These are phyloP conservation scores for Chionoecetes opilio DNA, from an alignment of 1,140 invertebrate species.

Conservation along the genomic window DNA sequence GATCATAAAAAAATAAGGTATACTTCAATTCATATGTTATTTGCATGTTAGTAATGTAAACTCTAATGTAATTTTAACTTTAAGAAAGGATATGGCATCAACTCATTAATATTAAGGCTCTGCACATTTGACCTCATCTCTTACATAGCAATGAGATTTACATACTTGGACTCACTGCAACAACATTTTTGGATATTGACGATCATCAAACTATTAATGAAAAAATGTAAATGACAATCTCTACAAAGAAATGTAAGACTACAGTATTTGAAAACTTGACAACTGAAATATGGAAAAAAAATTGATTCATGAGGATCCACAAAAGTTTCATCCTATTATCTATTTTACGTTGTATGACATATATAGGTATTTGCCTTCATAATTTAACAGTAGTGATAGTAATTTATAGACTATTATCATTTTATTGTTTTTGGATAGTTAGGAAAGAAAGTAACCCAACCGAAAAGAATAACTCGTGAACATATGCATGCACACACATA, in stretches of 20 bases:
- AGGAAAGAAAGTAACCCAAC: not conserved
- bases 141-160: not conserved
- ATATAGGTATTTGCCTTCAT: not conserved
- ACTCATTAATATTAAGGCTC: slow-evolving; percentile 62
- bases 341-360: not conserved
- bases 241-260: too few species aligned
- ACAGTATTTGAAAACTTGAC: too few species aligned
- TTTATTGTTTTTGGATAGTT: too few species aligned
- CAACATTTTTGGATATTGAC: too few species aligned
- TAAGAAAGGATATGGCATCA: slow-evolving; percentile 57
- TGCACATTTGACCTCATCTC: not conserved
- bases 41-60: slow-evolving; percentile 59
- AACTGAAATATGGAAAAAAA: too few species aligned
- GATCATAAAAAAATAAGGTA: slow-evolving; percentile 55
- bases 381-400: too few species aligned
- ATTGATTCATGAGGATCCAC: too few species aligned
- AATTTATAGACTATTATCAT: too few species aligned
- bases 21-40: slow-evolving; percentile 7
- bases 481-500: too few species aligned
- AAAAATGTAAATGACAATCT: too few species aligned
- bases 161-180: not conserved
- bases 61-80: slow-evolving; percentile 35
- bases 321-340: not conserved
- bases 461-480: not conserved
- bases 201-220: too few species aligned